Conservation (phyloP, 2,113 vertebrate species). For the Saiga tatarica region DNA sequence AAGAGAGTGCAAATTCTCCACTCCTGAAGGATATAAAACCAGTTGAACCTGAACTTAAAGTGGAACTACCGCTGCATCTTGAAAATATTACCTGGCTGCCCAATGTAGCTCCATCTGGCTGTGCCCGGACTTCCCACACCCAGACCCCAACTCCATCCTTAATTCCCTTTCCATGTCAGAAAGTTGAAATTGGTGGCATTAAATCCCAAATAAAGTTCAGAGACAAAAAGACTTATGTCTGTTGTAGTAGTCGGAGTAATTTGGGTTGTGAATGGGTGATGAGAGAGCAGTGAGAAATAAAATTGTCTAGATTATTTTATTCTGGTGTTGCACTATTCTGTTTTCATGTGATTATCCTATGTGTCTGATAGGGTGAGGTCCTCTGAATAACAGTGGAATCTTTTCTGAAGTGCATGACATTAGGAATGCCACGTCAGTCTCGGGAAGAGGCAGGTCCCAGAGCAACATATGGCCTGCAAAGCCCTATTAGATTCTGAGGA, state of each 20-base stretch:
- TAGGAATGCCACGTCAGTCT: background rate
- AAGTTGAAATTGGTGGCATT: background rate
- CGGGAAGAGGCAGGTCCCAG: background rate
- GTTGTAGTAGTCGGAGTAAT: background rate
- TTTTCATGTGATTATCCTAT: background rate
- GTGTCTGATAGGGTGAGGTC: background rate
- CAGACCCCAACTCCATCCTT: background rate
- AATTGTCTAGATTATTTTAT: background rate
- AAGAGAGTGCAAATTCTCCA: background rate
- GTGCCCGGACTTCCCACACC: background rate
- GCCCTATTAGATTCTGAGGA: background rate
- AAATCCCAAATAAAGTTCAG: conserved; percentile 11
- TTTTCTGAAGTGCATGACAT: background rate
- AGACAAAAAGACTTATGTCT: background rate
- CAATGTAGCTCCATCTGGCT: background rate
- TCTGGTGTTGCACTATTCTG: background rate
- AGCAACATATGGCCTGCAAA: background rate
- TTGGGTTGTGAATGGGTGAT: background rate
- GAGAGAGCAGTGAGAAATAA: background rate
- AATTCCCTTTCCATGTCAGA: background rate
- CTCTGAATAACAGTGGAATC: background rate
- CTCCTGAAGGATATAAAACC: background rate
- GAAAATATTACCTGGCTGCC: background rate
- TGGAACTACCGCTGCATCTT: background rate
- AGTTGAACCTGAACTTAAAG: background rate